Percentiles rank a stretch among this genome's conserved stretches.
phyloP scores from a whole-genome alignment of 2,888 invertebrate genomes.

The Lepidocyrtinus sp. region DNA sequence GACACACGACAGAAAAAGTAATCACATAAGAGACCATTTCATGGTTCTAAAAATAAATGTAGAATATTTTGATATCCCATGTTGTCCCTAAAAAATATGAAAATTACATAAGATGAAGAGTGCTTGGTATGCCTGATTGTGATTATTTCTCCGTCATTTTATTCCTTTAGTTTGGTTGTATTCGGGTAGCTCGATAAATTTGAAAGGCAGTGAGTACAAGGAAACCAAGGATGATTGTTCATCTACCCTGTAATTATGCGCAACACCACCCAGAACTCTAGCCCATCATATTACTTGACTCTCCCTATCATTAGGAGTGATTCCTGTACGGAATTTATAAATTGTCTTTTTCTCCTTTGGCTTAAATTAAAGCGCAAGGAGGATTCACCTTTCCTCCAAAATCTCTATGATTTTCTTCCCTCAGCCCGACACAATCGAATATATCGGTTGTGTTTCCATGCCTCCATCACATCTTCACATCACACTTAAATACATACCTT shows the following conservation, averaged over 20 bases:
- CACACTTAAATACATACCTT: no score
- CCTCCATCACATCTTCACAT: no score
- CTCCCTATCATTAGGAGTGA: slow-evolving; percentile 68
- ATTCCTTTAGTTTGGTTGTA: no score
- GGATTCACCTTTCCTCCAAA: slow-evolving; percentile 25
- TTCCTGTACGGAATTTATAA: slow-evolving; percentile 64
- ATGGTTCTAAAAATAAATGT: no score
- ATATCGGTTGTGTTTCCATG: neutral
- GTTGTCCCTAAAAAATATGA: no score
- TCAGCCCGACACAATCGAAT: slow-evolving; percentile 18
- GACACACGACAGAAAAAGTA: no score
- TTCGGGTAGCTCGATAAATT: slow-evolving; percentile 54
- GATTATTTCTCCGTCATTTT: no score
- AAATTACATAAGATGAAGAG: no score
- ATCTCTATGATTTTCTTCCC: no score
- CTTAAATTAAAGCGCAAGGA: neutral
- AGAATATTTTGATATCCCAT: no score
- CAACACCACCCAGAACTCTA: slow-evolving; percentile 69
- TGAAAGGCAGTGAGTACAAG: slow-evolving; percentile 55
- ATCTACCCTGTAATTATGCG: slow-evolving; percentile 68
- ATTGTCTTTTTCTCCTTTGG: slow-evolving; percentile 31
- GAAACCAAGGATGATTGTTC: slow-evolving; percentile 57
- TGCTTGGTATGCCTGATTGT: no score
- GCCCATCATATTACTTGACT: slow-evolving; percentile 61
- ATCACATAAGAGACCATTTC: no score